phyloP scores from a whole-genome alignment of 2,888 invertebrate genomes.

The Achlya flavicornis region DNA sequence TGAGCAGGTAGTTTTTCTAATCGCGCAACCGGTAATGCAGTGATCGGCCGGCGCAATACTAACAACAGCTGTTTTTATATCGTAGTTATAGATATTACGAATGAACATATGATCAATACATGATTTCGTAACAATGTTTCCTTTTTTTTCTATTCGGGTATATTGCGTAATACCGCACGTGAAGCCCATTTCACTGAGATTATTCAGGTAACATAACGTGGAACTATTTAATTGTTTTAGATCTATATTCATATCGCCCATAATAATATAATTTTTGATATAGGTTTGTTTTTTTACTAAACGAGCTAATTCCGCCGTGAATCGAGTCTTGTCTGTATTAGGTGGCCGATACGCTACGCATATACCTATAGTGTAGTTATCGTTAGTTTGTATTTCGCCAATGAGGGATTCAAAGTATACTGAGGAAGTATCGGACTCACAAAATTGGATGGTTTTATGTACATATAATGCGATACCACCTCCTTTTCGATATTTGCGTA shows the following conservation, averaged over 20 bases:
- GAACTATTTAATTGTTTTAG: background rate
- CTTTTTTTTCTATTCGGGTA: constrained; percentile 19
- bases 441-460: too few relatives aligned
- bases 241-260: constrained; percentile 22
- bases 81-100: background rate
- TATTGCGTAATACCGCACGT: constrained; percentile 8
- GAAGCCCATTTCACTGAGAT: background rate
- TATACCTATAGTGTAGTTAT: too few relatives aligned
- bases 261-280: constrained; percentile 8
- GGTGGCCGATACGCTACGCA: constrained; percentile 22
- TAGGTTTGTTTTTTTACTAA: background rate
- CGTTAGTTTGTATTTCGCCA: constrained; percentile 7
- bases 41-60: constrained; percentile 18
- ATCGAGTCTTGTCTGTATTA: constrained; percentile 12
- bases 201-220: constrained; percentile 1
- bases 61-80: constrained; percentile 15
- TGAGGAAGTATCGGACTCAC: background rate
- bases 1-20: background rate
- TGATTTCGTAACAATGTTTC: too few relatives aligned
- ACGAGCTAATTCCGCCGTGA: constrained; percentile 11
- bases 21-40: constrained; percentile 18
- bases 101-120: too few relatives aligned
- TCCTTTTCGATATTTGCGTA: background rate
- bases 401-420: constrained; percentile 14
- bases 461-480: constrained; percentile 13